phyloP scores from a whole-genome alignment of 1,140 invertebrate genomes.

The Drosophila kikkawai region DNA sequence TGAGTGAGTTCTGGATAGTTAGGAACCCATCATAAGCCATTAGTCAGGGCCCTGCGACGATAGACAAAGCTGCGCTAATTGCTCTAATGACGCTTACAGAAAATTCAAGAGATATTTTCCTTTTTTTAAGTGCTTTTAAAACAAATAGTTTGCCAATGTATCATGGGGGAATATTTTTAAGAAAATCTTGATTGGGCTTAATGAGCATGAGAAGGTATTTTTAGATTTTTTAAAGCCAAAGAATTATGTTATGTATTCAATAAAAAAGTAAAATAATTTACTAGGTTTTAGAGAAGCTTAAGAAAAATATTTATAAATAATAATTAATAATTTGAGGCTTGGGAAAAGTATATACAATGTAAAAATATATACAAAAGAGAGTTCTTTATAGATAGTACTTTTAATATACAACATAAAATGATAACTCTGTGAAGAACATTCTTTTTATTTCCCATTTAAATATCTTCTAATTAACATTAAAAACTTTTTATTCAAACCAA shows the following conservation, averaged over 20 bases:
- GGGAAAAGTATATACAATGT: no score
- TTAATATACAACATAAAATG: neutral
- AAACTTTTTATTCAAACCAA: neutral
- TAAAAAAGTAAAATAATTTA: neutral
- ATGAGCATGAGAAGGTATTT: neutral
- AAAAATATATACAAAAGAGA: no score
- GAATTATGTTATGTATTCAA: neutral
- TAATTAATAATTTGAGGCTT: no score
- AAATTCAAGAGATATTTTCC: constrained; percentile 35
- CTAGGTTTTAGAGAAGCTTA: neutral
- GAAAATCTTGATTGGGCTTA: neutral
- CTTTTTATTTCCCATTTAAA: neutral
- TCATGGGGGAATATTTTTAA: constrained; percentile 27
- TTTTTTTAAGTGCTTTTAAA: constrained; percentile 45
- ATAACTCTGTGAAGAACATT: no score
- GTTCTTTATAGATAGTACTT: neutral
- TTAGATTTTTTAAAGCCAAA: neutral
- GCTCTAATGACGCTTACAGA: constrained; percentile 47
- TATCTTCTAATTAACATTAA: neutral
- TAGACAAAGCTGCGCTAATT: constrained; percentile 76
- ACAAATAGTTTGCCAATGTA: constrained; percentile 70
- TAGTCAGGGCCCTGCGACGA: constrained; percentile 67
- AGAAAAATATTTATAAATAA: neutral
- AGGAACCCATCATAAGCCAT: constrained; percentile 52
- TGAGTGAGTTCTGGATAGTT: constrained; percentile 23